phyloP scores from a whole-genome alignment of 2,888 invertebrate species.

The Pimpla rufipes region DNA sequence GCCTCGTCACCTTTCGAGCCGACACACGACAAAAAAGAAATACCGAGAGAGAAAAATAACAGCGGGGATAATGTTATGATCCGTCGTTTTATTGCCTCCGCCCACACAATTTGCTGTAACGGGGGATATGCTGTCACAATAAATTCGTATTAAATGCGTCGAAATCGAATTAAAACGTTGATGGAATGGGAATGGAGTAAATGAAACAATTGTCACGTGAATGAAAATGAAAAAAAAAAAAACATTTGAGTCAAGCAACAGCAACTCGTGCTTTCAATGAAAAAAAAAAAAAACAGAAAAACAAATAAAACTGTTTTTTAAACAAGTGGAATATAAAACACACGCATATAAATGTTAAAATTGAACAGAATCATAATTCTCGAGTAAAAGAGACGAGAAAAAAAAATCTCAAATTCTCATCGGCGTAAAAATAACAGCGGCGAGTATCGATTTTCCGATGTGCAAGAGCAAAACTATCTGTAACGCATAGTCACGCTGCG shows the following conservation, averaged over 20 bases:
- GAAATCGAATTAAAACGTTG: neutral
- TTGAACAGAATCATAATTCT: too few relatives aligned
- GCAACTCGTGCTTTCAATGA: too few relatives aligned
- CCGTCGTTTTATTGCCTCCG: conserved; percentile 77
- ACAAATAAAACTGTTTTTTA: too few relatives aligned
- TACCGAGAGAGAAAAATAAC: conserved; percentile 53
- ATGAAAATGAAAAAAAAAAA: neutral
- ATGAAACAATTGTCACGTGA: neutral
- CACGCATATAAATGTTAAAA: too few relatives aligned
- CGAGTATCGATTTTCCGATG: conserved; percentile 1
- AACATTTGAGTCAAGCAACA: neutral
- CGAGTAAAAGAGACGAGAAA: conserved; percentile 3
- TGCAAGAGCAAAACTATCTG: conserved; percentile 11
- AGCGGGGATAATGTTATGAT: conserved; percentile 78
- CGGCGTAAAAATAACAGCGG: neutral
- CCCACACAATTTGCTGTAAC: conserved; percentile 74
- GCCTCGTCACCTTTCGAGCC: conserved; percentile 79
- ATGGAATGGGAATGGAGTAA: conserved; percentile 66
- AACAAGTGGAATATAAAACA: too few relatives aligned
- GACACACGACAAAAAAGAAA: conserved; percentile 51
- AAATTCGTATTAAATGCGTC: conserved; percentile 45
- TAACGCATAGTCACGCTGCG: conserved; percentile 9
- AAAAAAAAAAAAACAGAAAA: too few relatives aligned
- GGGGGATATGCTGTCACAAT: conserved; percentile 61
- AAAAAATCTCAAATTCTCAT: neutral